Evolutionary conservation across 2,888 invertebrate genomes (phyloP).

Genomic region (Harpalus rufipes): DNA sequence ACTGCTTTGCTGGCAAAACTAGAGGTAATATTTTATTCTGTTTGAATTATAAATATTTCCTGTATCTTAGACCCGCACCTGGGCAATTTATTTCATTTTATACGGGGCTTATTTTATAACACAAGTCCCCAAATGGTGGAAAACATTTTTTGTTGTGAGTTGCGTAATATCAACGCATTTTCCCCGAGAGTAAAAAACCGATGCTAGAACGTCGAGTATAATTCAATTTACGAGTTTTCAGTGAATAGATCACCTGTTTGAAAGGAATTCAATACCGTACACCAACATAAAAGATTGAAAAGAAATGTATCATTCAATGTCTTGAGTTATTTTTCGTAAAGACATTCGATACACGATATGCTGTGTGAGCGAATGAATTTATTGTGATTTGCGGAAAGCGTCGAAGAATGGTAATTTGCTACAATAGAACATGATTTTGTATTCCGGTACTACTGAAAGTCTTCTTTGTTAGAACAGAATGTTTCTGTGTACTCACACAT

Average conservation of each 20-base stretch:
- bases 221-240: slow-evolving; percentile 62
- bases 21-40: slow-evolving; percentile 17
- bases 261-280: slow-evolving; percentile 57
- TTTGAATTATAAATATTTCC: slow-evolving; percentile 4
- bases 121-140: slow-evolving; percentile 19
- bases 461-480: not conserved
- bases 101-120: slow-evolving; percentile 3
- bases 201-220: slow-evolving; percentile 54
- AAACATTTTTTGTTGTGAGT: slow-evolving; percentile 43
- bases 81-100: slow-evolving; percentile 33
- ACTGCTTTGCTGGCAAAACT: not conserved
- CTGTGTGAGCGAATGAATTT: slow-evolving; percentile 37
- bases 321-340: slow-evolving; percentile 53
- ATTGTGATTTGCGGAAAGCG: slow-evolving; percentile 24
- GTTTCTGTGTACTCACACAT: not conserved
- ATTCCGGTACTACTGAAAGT: not conserved
- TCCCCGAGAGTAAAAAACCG: slow-evolving; percentile 33
- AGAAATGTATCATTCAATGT: slow-evolving; percentile 54
- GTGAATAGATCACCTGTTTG: slow-evolving; percentile 62
- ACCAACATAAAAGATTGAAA: slow-evolving; percentile 49
- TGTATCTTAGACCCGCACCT: not conserved
- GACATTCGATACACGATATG: slow-evolving; percentile 12
- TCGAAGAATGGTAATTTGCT: slow-evolving; percentile 44
- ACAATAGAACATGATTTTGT: not conserved
- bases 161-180: slow-evolving; percentile 37